phyloP scores from a whole-genome alignment of 1,140 invertebrate genomes.

The Samia ricini region DNA sequence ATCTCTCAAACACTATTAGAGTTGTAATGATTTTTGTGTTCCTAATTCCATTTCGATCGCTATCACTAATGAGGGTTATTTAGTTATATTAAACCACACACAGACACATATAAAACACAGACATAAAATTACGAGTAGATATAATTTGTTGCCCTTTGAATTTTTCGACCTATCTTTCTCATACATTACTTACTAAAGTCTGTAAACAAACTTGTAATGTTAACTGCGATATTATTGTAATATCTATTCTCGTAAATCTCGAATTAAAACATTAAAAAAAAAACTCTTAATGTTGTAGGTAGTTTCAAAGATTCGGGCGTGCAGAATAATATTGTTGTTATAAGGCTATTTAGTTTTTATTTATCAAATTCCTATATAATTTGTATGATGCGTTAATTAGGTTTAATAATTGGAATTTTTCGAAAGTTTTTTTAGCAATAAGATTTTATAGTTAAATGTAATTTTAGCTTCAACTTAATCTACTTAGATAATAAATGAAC shows the following conservation, averaged over 20 bases:
- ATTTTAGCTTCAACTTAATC: not conserved
- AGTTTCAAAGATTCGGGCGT: not conserved
- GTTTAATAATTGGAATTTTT: not conserved
- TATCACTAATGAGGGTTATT: no score
- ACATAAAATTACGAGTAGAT: no score
- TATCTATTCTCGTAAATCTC: not conserved
- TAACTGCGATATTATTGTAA: not conserved
- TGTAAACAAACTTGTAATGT: not conserved
- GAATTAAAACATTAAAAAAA: not conserved
- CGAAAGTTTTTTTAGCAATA: not conserved
- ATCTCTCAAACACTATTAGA: no score
- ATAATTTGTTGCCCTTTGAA: no score
- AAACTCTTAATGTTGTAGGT: not conserved
- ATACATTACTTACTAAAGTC: no score
- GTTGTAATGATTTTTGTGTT: no score
- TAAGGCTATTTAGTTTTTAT: not conserved
- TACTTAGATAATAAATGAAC: constrained; percentile 28
- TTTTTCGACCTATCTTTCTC: no score
- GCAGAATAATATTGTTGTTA: not conserved
- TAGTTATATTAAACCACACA: no score
- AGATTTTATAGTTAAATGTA: not conserved
- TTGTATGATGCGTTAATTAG: not conserved
- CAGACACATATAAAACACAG: no score
- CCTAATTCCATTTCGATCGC: no score
- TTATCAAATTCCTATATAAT: not conserved